Conservation (phyloP, 1,140 invertebrate species). For the Saccostrea echinata region DNA sequence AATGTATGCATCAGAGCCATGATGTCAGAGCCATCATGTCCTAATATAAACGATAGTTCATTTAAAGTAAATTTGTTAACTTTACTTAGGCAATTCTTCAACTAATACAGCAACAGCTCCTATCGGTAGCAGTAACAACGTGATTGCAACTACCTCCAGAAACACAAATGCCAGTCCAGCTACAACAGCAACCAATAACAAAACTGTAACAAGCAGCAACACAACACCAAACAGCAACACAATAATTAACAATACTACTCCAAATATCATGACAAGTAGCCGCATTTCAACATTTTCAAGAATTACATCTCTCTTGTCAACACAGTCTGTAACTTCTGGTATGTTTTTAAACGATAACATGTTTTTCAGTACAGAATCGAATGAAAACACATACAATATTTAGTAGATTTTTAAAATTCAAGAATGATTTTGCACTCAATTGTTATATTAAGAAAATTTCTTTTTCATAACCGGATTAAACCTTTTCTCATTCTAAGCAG, state of each 20-base stretch:
- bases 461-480: not conserved
- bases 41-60: no score
- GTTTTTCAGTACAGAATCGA: no score
- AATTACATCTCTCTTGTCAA: constrained; percentile 31
- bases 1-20: no score
- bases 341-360: not conserved
- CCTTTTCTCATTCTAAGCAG: not conserved
- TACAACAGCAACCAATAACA: not conserved
- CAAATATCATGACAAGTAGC: not conserved
- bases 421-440: no score
- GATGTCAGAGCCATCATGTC: no score
- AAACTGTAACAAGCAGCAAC: not conserved
- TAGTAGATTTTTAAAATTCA: no score
- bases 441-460: no score
- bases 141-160: not conserved
- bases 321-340: constrained; percentile 23
- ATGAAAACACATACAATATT: no score
- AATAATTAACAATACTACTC: not conserved
- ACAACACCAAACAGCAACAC: constrained; percentile 33
- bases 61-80: no score
- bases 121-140: not conserved
- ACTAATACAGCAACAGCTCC: constrained; percentile 15
- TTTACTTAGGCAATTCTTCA: not conserved
- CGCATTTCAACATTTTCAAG: not conserved
- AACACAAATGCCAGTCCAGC: not conserved